Evolutionary conservation across 1,140 invertebrate species (phyloP), one percentile per base, ranked within the genome.

Genomic region (Mactra quadrangularis): DNA sequence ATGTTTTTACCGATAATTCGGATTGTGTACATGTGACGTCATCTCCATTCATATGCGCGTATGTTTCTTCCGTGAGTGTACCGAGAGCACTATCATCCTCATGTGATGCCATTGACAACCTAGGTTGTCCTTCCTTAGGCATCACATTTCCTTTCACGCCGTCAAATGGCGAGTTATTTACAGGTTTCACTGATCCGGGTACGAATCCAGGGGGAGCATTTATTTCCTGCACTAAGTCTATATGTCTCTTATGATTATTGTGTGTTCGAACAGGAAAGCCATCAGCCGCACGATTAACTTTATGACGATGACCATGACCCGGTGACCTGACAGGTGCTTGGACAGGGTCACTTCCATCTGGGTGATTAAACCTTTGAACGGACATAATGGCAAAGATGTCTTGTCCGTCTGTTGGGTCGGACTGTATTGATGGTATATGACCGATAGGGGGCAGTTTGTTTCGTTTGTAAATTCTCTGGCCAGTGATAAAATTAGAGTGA

Each of bases 341-440:
- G 7, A 15, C 25, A 45, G 15, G 9, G 13, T 41, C 57, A 1
- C 13, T 1, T 29, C 52, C 71, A 0, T 52, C 53, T 3, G 77
- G 70, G 35, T 82, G 79, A 31, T 82, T 82, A 45, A 59, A 82
- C 35, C 33, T 62, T 17, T 82, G 79, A 11, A 82, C 79, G n/a
- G 79, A 82, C 79, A 82, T 82, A 38, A 74, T 75, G 41, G 79
- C 68, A 47, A 74, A 82, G 3, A 82, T 82, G 35, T 82, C 79
- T 19, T 41, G 53, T 19, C 57, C 45, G 45, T 75, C 59, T 4
- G 35, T 41, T 0, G 52, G 25, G 13, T 75, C 68, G 13, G 79
- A 52, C 22, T 62, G 31, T 13, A 45, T 15, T 31, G 57, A 60
- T 29, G 55, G 70, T 19, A 82, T 29, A 45, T 82, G 79, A 50